phyloP scores from a whole-genome alignment of 2,888 invertebrate species.

The Amitus sp. region DNA sequence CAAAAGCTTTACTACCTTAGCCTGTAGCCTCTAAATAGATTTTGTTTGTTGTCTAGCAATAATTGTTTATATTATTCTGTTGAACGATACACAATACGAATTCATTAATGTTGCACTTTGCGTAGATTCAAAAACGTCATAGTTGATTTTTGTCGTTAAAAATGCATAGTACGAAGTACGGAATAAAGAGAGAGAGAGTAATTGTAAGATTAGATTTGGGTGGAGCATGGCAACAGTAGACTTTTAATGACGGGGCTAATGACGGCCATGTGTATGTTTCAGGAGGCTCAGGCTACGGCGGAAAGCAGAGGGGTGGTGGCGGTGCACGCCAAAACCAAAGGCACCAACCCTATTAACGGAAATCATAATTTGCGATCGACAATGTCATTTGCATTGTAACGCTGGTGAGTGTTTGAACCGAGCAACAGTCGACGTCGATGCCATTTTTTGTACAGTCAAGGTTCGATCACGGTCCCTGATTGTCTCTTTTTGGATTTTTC shows the following conservation, averaged over 20 bases:
- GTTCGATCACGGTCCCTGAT: too few species aligned
- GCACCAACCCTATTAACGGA: slow-evolving; percentile 85
- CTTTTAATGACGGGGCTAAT: slow-evolving; percentile 62
- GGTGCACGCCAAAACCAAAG: slow-evolving; percentile 75
- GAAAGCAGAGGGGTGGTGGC: slow-evolving; percentile 84
- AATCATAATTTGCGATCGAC: slow-evolving; percentile 61
- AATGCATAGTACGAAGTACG: too few species aligned
- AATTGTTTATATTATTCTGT: background rate
- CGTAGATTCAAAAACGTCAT: too few species aligned
- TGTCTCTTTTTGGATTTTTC: too few species aligned
- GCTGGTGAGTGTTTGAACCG: slow-evolving; percentile 61
- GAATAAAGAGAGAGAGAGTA: background rate
- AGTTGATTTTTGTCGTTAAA: too few species aligned
- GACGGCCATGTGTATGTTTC: slow-evolving; percentile 61
- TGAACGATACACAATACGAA: background rate
- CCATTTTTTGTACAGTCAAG: slow-evolving; percentile 16
- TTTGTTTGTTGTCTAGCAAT: slow-evolving; percentile 79
- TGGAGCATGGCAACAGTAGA: slow-evolving; percentile 20
- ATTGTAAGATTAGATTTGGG: slow-evolving; percentile 25
- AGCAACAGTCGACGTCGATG: slow-evolving; percentile 16
- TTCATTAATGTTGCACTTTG: too few species aligned
- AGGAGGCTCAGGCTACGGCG: slow-evolving; percentile 77
- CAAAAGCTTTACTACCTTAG: slow-evolving; percentile 61
- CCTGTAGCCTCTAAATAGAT: slow-evolving; percentile 65
- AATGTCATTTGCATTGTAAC: slow-evolving; percentile 62